Conservation (phyloP, 2,888 invertebrate species). For the Lottia gigantea region DNA sequence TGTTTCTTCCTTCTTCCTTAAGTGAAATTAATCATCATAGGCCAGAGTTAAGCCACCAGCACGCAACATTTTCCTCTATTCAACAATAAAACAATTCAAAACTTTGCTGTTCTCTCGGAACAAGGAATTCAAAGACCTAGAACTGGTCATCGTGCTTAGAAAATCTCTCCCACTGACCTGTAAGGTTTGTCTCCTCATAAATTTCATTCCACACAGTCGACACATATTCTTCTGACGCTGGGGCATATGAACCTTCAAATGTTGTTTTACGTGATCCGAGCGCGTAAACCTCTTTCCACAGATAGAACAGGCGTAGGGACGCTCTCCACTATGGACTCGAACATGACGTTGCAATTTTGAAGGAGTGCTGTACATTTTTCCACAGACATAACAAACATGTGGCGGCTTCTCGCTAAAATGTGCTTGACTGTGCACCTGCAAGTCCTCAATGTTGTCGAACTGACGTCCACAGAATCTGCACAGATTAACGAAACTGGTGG, state of each 20-base stretch:
- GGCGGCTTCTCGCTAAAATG: constrained; percentile 40
- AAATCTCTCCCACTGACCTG: constrained; percentile 22
- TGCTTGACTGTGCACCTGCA: constrained; percentile 44
- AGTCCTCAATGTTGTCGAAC: constrained; percentile 44
- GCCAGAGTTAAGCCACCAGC: too few relatives aligned
- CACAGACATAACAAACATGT: constrained; percentile 50
- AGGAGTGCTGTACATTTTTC: constrained; percentile 50
- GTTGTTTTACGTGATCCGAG: constrained; percentile 57
- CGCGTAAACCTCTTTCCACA: constrained; percentile 53
- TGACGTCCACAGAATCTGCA: constrained; percentile 53
- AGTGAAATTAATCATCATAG: too few relatives aligned
- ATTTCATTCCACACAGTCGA: constrained; percentile 50
- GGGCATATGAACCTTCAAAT: constrained; percentile 50
- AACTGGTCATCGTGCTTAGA: too few relatives aligned
- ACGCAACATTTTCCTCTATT: too few relatives aligned
- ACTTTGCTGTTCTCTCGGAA: too few relatives aligned
- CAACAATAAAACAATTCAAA: too few relatives aligned
- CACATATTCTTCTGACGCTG: constrained; percentile 48
- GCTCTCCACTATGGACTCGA: constrained; percentile 53
- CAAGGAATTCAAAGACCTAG: too few relatives aligned
- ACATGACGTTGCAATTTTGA: constrained; percentile 57
- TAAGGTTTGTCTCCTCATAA: constrained; percentile 43
- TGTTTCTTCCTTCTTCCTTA: too few relatives aligned
- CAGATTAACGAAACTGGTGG: constrained; percentile 23
- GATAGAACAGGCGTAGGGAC: constrained; percentile 50